Percentiles rank a stretch among this genome's conserved stretches.
Evolutionary conservation across 2,113 vertebrate species (phyloP).

Genomic region (Passerina amoena): DNA sequence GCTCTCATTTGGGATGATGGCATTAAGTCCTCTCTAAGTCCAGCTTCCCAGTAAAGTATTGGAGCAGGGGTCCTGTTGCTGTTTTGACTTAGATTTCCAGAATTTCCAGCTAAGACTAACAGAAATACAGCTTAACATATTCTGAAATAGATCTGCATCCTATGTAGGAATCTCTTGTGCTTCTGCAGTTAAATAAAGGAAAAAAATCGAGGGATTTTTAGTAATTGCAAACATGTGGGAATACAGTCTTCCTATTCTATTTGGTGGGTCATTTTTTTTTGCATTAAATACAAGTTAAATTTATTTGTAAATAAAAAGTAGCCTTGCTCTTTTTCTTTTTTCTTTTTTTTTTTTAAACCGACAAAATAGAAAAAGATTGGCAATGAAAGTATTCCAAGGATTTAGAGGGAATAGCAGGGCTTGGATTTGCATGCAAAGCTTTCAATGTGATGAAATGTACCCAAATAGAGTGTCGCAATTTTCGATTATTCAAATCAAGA

Average conservation of each 20-base stretch:
- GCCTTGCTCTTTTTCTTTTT: not conserved
- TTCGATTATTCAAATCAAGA: constrained; percentile 58
- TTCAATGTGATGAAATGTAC: constrained; percentile 37
- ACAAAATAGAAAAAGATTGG: not conserved
- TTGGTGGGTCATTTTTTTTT: not conserved
- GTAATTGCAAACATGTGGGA: not conserved
- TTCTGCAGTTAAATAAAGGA: not conserved
- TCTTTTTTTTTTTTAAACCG: not conserved
- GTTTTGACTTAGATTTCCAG: not conserved
- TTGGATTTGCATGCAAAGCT: constrained; percentile 26
- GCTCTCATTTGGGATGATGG: not conserved
- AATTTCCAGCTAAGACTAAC: not conserved
- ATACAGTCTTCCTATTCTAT: not conserved
- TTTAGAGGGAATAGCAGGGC: not conserved
- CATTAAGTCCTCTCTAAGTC: not conserved
- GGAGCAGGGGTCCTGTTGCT: not conserved
- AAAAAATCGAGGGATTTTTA: not conserved
- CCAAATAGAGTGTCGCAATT: constrained; percentile 57
- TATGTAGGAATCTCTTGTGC: not conserved
- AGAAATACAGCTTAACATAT: not conserved
- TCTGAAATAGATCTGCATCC: not conserved
- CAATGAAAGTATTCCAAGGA: not conserved
- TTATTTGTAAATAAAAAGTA: not conserved
- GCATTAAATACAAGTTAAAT: not conserved
- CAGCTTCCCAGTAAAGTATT: not conserved